phyloP scores from a whole-genome alignment of 2,113 vertebrate genomes.

The Tachycineta bicolor region DNA sequence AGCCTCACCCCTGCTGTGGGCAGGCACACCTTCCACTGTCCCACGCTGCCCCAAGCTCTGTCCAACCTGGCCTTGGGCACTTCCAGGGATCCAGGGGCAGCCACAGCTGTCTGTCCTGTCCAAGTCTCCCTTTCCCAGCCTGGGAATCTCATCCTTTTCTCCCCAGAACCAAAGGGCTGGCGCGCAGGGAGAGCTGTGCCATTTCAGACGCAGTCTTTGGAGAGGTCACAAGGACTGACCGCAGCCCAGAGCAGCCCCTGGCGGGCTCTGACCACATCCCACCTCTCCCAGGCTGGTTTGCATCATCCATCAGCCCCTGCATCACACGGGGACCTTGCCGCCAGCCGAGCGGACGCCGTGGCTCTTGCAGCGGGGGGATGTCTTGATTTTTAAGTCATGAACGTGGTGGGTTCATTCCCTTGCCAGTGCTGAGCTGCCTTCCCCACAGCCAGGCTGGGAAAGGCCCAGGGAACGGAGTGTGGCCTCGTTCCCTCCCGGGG shows the following conservation, averaged over 20 bases:
- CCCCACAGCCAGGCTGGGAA: neutral
- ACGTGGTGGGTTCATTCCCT: neutral
- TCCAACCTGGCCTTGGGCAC: neutral
- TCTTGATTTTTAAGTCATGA: neutral
- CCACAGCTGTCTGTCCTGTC: neutral
- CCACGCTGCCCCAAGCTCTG: fast-evolving
- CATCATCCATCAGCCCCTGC: fast-evolving
- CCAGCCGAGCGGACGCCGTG: fast-evolving
- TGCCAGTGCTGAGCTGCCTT: fast-evolving
- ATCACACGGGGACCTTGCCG: fast-evolving
- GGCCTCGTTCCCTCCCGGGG: neutral
- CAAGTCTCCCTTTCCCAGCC: neutral
- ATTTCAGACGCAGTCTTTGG: fast-evolving
- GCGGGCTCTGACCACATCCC: neutral
- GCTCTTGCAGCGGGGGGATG: neutral
- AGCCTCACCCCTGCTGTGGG: neutral
- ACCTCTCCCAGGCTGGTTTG: neutral
- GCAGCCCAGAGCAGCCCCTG: neutral
- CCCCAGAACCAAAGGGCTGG: too few relatives aligned
- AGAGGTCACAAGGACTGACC: fast-evolving
- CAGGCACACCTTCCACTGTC: neutral
- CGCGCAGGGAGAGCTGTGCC: too few relatives aligned
- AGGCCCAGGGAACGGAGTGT: neutral
- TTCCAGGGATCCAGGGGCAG: neutral
- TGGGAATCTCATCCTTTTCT: neutral